These are phyloP conservation scores for Girardinus metallicus DNA, from an alignment of 2,797 vertebrate species.

Conservation along the genomic window DNA sequence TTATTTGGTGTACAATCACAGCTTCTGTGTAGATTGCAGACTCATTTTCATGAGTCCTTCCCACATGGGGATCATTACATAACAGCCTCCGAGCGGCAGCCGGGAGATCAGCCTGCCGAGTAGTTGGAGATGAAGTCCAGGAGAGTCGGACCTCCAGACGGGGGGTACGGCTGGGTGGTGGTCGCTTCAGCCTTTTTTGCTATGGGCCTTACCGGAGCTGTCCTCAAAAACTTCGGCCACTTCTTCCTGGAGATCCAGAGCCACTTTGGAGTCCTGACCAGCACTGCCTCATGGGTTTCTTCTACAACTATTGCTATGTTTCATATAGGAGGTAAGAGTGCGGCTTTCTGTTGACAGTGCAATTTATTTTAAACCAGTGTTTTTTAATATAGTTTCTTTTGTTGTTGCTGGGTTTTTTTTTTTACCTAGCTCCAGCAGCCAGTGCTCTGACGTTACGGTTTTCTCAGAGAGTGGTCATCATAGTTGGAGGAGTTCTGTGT, in stretches of 20 bases:
- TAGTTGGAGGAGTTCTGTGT: conserved; percentile 68
- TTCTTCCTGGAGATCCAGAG: conserved; percentile 85
- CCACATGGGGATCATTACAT: background rate
- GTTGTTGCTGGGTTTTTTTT: background rate
- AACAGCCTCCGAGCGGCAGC: background rate
- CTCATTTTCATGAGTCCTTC: conserved; percentile 23
- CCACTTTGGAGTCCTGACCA: conserved; percentile 77
- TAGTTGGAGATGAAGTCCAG: conserved; percentile 42
- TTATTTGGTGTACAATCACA: background rate
- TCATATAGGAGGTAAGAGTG: conserved; percentile 79
- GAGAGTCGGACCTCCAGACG: conserved; percentile 56
- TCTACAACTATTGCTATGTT: conserved; percentile 79
- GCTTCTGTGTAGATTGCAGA: conserved; percentile 23
- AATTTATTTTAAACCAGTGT: background rate
- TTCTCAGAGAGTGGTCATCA: conserved; percentile 71
- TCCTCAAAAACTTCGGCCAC: conserved; percentile 81
- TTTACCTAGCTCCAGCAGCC: conserved; percentile 66
- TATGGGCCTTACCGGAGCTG: conserved; percentile 78
- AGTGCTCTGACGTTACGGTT: conserved; percentile 63
- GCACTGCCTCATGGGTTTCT: conserved; percentile 85
- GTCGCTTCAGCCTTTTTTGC: conserved; percentile 77
- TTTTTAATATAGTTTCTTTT: background rate
- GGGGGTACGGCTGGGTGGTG: conserved; percentile 84
- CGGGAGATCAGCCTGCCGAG: conserved; percentile 15
- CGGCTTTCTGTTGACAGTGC: background rate